Evolutionary conservation across 2,888 invertebrate species (phyloP).

Genomic region (Drosophila prostipennis): DNA sequence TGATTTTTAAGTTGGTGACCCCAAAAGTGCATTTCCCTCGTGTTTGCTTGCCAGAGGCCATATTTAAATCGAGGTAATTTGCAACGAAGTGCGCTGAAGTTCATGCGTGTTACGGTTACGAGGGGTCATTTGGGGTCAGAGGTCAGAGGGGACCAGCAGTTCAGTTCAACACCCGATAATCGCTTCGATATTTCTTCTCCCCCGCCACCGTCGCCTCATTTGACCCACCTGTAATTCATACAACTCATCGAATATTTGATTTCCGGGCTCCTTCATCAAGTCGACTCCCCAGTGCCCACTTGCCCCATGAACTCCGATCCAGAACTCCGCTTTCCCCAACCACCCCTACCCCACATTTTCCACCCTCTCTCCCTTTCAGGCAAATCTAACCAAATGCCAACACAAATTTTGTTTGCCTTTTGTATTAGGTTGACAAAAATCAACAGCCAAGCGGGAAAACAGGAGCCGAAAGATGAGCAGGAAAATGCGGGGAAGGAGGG

Average conservation of each 20-base stretch:
- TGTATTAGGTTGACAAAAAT: conserved; percentile 76
- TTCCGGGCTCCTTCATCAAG: conserved; percentile 35
- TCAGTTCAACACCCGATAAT: conserved; percentile 16
- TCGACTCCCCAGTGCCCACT: conserved; percentile 38
- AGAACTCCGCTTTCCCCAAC: conserved; percentile 6
- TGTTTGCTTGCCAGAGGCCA: too few species aligned
- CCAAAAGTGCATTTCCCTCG: too few species aligned
- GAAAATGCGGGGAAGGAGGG: background rate
- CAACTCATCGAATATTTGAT: conserved; percentile 44
- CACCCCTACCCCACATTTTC: background rate
- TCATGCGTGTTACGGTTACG: background rate
- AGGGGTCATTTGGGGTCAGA: background rate
- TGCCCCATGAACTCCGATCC: conserved; percentile 10
- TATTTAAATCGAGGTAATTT: too few species aligned
- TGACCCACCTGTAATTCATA: conserved; percentile 32
- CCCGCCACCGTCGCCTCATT: background rate
- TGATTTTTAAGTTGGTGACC: too few species aligned
- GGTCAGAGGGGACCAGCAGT: background rate
- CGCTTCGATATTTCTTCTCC: conserved; percentile 15
- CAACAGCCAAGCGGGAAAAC: conserved; percentile 55
- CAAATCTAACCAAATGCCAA: conserved; percentile 74
- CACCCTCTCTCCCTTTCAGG: conserved; percentile 10
- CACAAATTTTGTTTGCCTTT: conserved; percentile 77
- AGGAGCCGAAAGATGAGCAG: conserved; percentile 24
- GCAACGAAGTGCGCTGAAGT: background rate